Conservation (phyloP, 2,113 vertebrate genomes). For the Paratilapia polleni region DNA sequence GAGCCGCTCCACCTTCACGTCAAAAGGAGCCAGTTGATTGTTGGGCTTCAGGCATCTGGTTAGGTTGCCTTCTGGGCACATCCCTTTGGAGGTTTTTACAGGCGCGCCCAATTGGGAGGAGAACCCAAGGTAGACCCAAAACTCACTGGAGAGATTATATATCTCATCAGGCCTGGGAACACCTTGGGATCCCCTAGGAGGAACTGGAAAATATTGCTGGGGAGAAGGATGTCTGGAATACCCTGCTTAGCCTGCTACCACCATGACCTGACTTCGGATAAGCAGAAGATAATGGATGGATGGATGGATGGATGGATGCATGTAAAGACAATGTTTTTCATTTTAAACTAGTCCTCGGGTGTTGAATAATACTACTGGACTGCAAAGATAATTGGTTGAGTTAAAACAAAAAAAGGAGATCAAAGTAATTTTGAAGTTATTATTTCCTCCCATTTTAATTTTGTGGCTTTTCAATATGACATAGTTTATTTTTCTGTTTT, state of each 20-base stretch:
- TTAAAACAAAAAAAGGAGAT: background rate
- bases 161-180: background rate
- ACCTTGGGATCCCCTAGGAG: background rate
- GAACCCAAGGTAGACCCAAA: background rate
- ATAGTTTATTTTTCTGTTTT: background rate
- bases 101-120: background rate
- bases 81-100: background rate
- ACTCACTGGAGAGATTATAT: background rate
- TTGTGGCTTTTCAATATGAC: background rate
- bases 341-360: background rate
- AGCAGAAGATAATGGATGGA: background rate
- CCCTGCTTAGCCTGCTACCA: too few relatives aligned
- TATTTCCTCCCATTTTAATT: background rate
- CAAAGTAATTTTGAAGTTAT: background rate
- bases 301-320: background rate
- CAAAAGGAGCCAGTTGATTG: background rate
- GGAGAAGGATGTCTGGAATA: too few relatives aligned
- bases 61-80: background rate
- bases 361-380: background rate
- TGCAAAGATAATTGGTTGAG: background rate
- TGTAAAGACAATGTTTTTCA: accelerated
- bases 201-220: background rate
- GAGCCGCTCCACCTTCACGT: background rate
- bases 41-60: background rate
- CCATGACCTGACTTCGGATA: too few relatives aligned